These are phyloP conservation scores for Pionites leucogaster DNA, from an alignment of 2,113 vertebrate species.

Conservation along the genomic window DNA sequence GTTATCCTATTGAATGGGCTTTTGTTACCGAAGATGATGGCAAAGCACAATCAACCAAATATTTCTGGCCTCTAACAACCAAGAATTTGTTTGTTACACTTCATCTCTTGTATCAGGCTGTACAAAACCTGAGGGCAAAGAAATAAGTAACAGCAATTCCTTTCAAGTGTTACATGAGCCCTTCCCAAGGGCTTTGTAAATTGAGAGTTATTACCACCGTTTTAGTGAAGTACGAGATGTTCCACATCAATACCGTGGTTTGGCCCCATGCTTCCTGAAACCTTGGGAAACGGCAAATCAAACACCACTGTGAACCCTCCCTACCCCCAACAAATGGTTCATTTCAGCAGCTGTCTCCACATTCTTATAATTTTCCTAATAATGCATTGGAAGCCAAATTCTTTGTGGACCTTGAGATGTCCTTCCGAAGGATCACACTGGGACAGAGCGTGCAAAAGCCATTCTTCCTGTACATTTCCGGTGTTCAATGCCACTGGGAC, in stretches of 20 bases:
- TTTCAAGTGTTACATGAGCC: neutral
- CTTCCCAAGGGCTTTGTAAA: neutral
- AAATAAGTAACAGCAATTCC: neutral
- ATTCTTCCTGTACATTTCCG: neutral
- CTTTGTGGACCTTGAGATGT: neutral
- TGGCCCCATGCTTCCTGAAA: neutral
- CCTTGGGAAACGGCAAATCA: fast-evolving
- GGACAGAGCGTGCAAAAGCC: neutral
- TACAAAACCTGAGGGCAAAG: neutral
- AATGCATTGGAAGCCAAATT: neutral
- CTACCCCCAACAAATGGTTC: neutral
- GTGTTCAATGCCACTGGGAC: neutral
- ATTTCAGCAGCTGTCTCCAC: neutral
- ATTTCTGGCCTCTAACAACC: neutral
- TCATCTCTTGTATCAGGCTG: neutral
- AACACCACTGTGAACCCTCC: neutral
- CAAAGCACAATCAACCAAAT: neutral
- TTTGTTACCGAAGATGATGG: neutral
- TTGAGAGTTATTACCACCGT: neutral
- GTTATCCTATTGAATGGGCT: neutral
- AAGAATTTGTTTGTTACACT: neutral
- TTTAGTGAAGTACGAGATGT: neutral
- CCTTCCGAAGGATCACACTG: neutral
- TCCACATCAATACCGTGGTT: neutral
- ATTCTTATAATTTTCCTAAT: neutral